Conservation (phyloP, 2,888 invertebrate species). For the Pyrrhosoma nymphula region DNA sequence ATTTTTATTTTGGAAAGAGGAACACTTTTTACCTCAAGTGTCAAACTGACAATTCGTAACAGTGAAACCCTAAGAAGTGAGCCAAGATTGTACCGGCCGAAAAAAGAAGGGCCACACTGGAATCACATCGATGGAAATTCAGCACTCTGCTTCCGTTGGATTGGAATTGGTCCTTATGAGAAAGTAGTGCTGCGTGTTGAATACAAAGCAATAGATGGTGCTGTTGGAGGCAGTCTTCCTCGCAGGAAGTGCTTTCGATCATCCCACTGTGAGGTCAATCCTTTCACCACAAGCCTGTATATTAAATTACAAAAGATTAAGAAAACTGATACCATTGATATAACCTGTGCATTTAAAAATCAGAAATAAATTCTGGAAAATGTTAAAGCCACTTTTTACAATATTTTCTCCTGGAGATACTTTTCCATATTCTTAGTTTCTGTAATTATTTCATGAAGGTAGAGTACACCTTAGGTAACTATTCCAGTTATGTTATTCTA, state of each 20-base stretch:
- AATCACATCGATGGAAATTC: background rate
- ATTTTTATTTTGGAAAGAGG: background rate
- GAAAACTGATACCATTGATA: background rate
- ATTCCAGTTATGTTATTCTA: no score
- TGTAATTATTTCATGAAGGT: no score
- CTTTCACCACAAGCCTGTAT: background rate
- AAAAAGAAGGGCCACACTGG: background rate
- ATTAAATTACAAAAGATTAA: background rate
- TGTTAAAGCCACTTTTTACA: no score
- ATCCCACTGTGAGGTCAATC: background rate
- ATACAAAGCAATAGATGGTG: background rate
- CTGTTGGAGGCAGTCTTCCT: background rate
- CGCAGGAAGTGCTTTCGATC: background rate
- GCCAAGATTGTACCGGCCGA: background rate
- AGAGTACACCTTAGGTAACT: no score
- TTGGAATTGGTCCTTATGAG: background rate
- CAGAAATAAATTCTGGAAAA: no score
- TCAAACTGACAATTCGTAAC: background rate
- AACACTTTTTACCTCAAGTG: background rate
- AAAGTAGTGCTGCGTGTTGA: background rate
- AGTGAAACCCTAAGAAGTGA: background rate
- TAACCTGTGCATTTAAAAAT: no score
- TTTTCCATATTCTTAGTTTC: no score
- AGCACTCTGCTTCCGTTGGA: background rate
- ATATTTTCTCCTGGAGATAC: no score